Conservation (phyloP, 2,113 vertebrate genomes). For the Chlamydotis undulata region DNA sequence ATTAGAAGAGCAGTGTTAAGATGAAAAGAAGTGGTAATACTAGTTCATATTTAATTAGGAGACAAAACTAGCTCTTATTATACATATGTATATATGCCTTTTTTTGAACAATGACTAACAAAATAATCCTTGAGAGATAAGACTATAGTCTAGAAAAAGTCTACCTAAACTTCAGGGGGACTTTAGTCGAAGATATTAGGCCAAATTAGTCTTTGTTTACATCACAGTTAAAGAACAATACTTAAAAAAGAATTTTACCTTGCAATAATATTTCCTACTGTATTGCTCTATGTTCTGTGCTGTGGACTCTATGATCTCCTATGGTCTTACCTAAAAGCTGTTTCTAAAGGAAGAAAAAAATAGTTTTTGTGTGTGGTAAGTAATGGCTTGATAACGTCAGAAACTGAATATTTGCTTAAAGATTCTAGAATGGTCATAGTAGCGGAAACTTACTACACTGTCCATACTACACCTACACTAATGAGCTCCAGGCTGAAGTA, state of each 20-base stretch:
- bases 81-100: background rate
- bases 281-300: background rate
- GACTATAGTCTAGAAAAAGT: background rate
- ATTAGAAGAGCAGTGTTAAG: background rate
- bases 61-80: background rate
- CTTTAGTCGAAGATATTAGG: background rate
- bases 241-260: background rate
- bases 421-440: background rate
- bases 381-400: background rate
- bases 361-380: background rate
- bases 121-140: background rate
- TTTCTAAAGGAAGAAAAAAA: background rate
- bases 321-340: background rate
- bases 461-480: background rate
- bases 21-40: background rate
- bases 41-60: background rate
- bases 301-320: background rate
- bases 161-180: background rate
- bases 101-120: background rate
- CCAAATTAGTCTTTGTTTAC: background rate
- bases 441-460: accelerated
- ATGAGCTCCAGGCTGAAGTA: background rate
- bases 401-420: background rate
- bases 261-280: background rate
- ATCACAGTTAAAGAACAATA: background rate